phyloP scores from a whole-genome alignment of 2,113 vertebrate genomes.

The Nettapus auritus region DNA sequence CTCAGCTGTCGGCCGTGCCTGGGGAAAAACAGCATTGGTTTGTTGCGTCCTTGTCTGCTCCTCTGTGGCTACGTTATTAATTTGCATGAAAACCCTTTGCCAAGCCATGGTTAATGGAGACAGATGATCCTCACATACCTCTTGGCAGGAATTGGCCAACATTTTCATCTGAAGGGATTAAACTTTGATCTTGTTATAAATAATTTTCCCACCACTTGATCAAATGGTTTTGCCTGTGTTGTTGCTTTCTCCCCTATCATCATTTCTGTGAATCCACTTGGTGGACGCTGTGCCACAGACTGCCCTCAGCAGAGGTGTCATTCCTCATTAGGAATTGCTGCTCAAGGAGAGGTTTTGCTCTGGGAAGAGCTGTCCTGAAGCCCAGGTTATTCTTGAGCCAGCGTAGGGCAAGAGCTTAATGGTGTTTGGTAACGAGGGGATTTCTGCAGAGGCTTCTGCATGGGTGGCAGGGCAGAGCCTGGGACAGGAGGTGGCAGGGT shows the following conservation, averaged over 20 bases:
- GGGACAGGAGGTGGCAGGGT: neutral
- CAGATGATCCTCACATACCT: constrained; percentile 52
- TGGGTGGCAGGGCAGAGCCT: neutral
- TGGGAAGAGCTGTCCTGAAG: neutral
- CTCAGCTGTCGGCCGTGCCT: neutral
- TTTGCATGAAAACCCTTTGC: constrained; percentile 66
- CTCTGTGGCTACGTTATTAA: constrained; percentile 23
- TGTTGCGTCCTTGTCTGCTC: constrained; percentile 26
- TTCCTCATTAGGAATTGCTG: constrained; percentile 7
- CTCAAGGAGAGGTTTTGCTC: constrained; percentile 12
- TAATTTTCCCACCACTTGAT: constrained; percentile 64
- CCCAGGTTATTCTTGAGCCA: neutral
- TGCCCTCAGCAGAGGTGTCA: neutral
- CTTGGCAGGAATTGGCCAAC: constrained; percentile 54
- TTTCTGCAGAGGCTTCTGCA: neutral
- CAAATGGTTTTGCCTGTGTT: neutral
- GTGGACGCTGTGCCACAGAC: constrained; percentile 24
- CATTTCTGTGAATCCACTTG: neutral
- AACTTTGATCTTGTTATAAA: constrained; percentile 67
- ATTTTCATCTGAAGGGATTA: constrained; percentile 72
- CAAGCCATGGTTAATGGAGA: constrained; percentile 68
- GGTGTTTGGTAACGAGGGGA: rapidly evolving
- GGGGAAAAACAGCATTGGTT: neutral
- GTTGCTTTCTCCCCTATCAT: neutral
- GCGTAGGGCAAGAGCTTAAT: neutral